A percentile compares a stretch with the other conserved stretches of the same genome.
Evolutionary conservation across 2,113 vertebrate genomes (phyloP).

Genomic region (Crotalus horridus): DNA sequence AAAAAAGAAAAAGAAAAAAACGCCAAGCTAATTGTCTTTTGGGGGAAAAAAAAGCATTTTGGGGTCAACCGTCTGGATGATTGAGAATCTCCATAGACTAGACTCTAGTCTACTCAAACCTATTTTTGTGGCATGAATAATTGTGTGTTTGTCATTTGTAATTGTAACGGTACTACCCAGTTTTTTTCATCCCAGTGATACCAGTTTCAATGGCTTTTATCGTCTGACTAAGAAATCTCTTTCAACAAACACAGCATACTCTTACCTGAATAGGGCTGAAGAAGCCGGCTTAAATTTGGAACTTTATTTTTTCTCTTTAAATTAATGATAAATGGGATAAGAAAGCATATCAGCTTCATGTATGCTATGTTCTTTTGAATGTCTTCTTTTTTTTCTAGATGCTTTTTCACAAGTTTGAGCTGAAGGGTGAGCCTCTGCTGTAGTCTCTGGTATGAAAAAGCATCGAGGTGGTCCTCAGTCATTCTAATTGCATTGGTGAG

Average conservation of each 20-base stretch:
- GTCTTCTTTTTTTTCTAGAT: constrained; percentile 65
- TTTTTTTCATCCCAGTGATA: not conserved
- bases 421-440: constrained; percentile 70
- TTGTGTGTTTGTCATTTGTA: not conserved
- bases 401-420: constrained; percentile 64
- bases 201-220: not conserved
- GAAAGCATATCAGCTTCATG: constrained; percentile 68
- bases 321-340: constrained; percentile 66
- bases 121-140: not conserved
- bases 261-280: constrained; percentile 69
- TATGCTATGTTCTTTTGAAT: constrained; percentile 62
- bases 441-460: constrained; percentile 64
- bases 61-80: not conserved
- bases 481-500: constrained; percentile 60
- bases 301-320: constrained; percentile 73
- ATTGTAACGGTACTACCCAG: not conserved
- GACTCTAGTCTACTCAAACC: not conserved
- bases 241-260: not conserved
- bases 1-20: not conserved
- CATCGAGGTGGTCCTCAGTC: constrained; percentile 64
- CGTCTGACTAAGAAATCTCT: not conserved
- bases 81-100: not conserved
- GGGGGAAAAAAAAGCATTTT: not conserved
- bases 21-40: not conserved
- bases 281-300: constrained; percentile 63